Evolutionary conservation across 2,113 vertebrate genomes (phyloP).

Genomic region (Thomomys bottae): DNA sequence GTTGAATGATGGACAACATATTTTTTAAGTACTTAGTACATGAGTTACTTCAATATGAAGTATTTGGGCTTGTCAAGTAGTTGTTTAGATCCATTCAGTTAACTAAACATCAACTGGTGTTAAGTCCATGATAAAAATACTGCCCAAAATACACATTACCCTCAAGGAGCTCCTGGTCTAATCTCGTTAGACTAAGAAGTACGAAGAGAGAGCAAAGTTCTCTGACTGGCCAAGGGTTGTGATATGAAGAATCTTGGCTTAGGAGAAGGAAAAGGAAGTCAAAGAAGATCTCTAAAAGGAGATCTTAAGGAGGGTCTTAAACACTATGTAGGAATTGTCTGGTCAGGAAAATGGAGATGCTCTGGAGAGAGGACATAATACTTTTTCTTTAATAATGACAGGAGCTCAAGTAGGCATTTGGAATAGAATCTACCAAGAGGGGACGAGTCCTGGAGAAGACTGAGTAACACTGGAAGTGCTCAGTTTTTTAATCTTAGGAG

Average conservation of each 20-base stretch:
- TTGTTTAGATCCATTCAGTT: constrained; percentile 29
- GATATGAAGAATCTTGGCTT: too few species aligned
- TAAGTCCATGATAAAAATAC: background rate
- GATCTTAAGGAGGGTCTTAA: background rate
- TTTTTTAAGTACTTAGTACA: constrained; percentile 9
- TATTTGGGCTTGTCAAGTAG: background rate
- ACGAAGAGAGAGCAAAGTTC: too few species aligned
- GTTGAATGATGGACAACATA: too few species aligned
- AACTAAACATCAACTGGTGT: background rate
- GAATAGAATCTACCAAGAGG: background rate
- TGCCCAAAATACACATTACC: background rate
- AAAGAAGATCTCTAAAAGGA: background rate
- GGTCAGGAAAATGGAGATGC: background rate
- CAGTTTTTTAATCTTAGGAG: background rate
- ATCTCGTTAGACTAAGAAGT: background rate
- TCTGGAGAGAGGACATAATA: background rate
- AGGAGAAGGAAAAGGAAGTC: background rate
- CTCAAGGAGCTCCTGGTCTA: background rate
- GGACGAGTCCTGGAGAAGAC: background rate
- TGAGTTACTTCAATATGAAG: constrained; percentile 37
- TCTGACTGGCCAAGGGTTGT: too few species aligned
- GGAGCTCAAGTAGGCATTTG: background rate
- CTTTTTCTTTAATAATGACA: background rate
- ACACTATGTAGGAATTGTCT: background rate
- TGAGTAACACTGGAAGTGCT: background rate